Conservation (phyloP, 2,113 vertebrate species). For the zebrafish (Danio rerio) region GRCz12tu NC_133192.1:40164501-40165000, state of each 20-base stretch:
- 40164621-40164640: neutral
- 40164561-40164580: no score
- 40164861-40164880: conserved; percentile 44
- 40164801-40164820: neutral
- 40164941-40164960: conserved; percentile 76
- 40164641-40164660: neutral
- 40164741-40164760: neutral
- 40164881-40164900: conserved; percentile 84
- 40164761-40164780: neutral
- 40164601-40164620: neutral
- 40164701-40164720: neutral
- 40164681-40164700: neutral
- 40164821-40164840: neutral
- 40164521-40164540: neutral
- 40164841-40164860: neutral
- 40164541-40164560: neutral
- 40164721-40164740: neutral
- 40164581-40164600: no score
- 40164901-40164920: conserved; percentile 85
- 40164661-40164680: neutral
- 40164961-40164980: conserved; percentile 79
- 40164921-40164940: conserved; percentile 80
- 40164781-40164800: neutral
- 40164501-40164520: neutral
- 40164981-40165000: conserved; percentile 85